Evolutionary conservation across 2,113 vertebrate genomes (phyloP), one percentile per base, ranked within the genome.

Genomic region (Candoia aspera): DNA sequence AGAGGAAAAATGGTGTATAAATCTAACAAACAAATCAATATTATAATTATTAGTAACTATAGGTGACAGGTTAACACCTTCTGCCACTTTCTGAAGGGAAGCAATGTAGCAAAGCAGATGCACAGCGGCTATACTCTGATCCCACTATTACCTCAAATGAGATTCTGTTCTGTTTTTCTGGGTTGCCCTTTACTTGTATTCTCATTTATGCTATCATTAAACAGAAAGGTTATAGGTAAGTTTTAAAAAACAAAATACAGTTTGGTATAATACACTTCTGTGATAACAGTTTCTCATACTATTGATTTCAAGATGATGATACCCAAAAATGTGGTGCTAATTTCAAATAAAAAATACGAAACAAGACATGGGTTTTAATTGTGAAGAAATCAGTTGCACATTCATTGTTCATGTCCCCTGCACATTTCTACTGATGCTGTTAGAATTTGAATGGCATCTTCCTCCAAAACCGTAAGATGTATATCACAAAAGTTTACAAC

Each of bases 21-120:
- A 49, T 49, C 49, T 49, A 49, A 49, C 4, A 49, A 49, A 49
- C 49, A 49, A 49, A 49, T 49, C 49, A 89, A 49, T 64, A 17
- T 87, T 64, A 64, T 89, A 42, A 42, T 53, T 42, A 26, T 64
- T 24, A 87, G 60, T 60, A 13, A 57, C 62, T 90, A 55, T 88
- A 90, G 57, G 49, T 12, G n/a, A 60, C 21, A 88, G 19, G n/a
- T 11, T 95, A 92, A 93, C 26, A 54, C 10, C 83, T 29, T 79
- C 5, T 91, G 93, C 95, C 88, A 24, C 90, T 46, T 29, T 64
- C 62, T 92, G 55, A 91, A 98, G 98, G 98, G 98, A 98, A 97
- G 92, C 98, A 98, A 95, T 98, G 98, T 86, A 96, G 98, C 42
- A 98, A 97, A 96, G 98, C 98, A 3, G 98, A 98, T 91, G 84